Conservation (phyloP, 2,113 vertebrate species). For the Ammodytes dubius region DNA sequence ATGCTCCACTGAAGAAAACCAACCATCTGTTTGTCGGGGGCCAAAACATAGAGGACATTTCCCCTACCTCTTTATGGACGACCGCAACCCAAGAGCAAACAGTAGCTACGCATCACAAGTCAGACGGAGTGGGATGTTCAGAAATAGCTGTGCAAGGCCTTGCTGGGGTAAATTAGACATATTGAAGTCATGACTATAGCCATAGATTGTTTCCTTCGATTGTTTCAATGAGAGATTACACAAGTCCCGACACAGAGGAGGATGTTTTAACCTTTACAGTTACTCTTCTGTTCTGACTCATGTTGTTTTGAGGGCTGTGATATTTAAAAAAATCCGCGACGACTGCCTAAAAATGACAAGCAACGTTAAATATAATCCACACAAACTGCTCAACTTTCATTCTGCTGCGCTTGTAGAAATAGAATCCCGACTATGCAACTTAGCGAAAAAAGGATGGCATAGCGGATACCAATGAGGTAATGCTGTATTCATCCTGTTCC, state of each 20-base stretch:
- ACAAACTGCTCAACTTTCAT: conserved; percentile 39
- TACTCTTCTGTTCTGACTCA: neutral
- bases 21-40: conserved; percentile 87
- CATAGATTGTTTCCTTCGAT: neutral
- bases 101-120: conserved; percentile 40
- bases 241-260: neutral
- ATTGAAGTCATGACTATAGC: neutral
- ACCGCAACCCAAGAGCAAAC: conserved; percentile 48
- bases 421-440: conserved; percentile 55
- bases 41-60: conserved; percentile 70
- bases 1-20: conserved; percentile 86
- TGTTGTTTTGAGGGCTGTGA: neutral
- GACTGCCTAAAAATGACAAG: conserved; percentile 12
- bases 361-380: conserved; percentile 22
- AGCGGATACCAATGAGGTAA: conserved; percentile 59
- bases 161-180: neutral
- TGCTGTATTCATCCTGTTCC: conserved; percentile 64
- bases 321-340: conserved; percentile 3
- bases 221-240: neutral
- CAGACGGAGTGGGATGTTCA: conserved; percentile 39
- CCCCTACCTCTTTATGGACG: conserved; percentile 57
- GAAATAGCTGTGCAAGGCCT: conserved; percentile 33
- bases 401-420: conserved; percentile 56
- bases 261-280: neutral
- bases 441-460: conserved; percentile 41